Evolutionary conservation across 23 tunicate genomes (phyloP).

Genomic region (Styela clava): DNA sequence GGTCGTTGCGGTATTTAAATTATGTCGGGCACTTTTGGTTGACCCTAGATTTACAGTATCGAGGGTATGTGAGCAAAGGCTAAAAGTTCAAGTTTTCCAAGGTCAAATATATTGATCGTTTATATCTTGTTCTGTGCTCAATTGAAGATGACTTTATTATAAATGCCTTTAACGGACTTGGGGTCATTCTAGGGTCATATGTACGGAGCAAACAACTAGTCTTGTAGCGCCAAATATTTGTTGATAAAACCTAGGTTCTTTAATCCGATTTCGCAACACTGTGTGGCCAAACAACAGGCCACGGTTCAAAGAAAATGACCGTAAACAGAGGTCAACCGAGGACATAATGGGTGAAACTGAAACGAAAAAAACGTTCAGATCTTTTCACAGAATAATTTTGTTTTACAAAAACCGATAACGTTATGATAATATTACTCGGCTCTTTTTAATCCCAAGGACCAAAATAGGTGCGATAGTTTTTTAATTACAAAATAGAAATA

Average conservation of each 20-base stretch:
- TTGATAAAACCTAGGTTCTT: background rate
- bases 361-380: too few relatives aligned
- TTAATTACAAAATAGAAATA: too few relatives aligned
- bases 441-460: too few relatives aligned
- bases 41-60: background rate
- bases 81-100: background rate
- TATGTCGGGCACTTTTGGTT: background rate
- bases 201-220: background rate
- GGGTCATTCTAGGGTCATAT: background rate
- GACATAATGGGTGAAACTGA: too few relatives aligned
- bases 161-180: background rate
- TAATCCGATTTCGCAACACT: background rate
- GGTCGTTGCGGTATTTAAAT: background rate
- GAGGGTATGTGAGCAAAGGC: background rate
- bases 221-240: background rate
- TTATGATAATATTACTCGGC: too few relatives aligned
- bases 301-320: background rate
- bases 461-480: too few relatives aligned
- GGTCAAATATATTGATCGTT: background rate
- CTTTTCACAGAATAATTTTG: too few relatives aligned
- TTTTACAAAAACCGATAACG: too few relatives aligned
- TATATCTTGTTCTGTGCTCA: background rate
- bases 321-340: background rate
- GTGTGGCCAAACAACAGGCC: background rate
- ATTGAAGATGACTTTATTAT: background rate